These are phyloP conservation scores for Procambarus virginalis DNA, from an alignment of 1,140 invertebrate species.

Conservation along the genomic window DNA sequence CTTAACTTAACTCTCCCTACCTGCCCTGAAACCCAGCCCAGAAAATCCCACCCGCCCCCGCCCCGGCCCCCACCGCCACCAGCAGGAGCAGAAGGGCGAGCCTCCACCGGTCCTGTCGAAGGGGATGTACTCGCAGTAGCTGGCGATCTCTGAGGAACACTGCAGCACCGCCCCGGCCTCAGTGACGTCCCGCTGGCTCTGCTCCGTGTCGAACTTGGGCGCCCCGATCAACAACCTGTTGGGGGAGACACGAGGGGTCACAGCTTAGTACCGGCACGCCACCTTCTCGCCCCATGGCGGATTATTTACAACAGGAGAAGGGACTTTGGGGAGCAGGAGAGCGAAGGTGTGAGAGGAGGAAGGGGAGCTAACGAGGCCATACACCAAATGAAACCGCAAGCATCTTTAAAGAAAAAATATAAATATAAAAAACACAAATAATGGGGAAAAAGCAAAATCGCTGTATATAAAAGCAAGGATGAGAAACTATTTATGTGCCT, in stretches of 20 bases:
- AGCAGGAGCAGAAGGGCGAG: not conserved
- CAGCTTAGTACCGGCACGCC: no score
- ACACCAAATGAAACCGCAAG: no score
- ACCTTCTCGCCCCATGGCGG: no score
- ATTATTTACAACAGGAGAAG: no score
- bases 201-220: slow-evolving; percentile 37
- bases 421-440: not conserved
- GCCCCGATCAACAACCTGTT: slow-evolving; percentile 42
- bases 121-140: slow-evolving; percentile 28
- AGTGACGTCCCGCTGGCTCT: not conserved
- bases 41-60: not conserved
- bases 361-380: no score
- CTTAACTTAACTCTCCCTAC: not conserved
- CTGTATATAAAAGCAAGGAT: no score
- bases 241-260: not conserved
- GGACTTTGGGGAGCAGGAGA: no score
- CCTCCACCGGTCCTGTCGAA: slow-evolving; percentile 49
- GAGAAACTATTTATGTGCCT: no score
- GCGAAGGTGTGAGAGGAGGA: no score
- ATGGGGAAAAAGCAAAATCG: not conserved
- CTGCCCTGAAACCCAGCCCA: not conserved
- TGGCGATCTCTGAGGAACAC: slow-evolving; percentile 6
- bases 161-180: slow-evolving; percentile 40
- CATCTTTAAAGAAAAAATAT: no score
- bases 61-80: no score